Conservation (phyloP, 2,113 vertebrate species). For the Nyctereutes procyonoides region DNA sequence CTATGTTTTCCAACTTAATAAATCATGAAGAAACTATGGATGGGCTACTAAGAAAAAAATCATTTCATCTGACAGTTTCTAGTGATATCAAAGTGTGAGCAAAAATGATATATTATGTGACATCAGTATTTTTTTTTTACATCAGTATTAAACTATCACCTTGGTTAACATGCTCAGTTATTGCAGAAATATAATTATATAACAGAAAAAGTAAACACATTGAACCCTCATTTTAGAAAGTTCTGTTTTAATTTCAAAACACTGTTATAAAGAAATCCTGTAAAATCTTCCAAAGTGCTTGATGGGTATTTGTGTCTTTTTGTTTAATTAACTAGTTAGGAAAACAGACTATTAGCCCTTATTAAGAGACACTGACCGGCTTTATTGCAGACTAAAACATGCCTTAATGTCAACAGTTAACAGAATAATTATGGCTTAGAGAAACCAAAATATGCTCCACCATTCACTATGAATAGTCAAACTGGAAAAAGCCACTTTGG, state of each 20-base stretch:
- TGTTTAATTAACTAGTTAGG: not conserved
- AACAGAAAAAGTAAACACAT: not conserved
- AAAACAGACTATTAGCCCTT: not conserved
- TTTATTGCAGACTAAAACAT: not conserved
- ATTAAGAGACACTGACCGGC: conserved; percentile 32
- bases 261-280: not conserved
- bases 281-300: conserved; percentile 25
- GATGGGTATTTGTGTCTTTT: not conserved
- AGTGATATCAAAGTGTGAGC: not conserved
- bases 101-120: not conserved
- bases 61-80: conserved; percentile 33
- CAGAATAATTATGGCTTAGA: conserved; percentile 24
- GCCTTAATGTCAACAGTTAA: not conserved
- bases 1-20: conserved; percentile 1
- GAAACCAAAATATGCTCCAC: conserved; percentile 1
- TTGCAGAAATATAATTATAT: conserved; percentile 35
- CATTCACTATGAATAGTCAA: not conserved
- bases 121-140: not conserved
- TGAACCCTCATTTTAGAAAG: conserved; percentile 9
- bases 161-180: not conserved
- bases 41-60: not conserved
- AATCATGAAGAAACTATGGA: conserved; percentile 36
- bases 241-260: conserved; percentile 6
- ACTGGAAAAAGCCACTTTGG: not conserved
- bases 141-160: conserved; percentile 31